Evolutionary conservation across 2,113 vertebrate species (phyloP), one percentile per base, ranked within the genome.

Genomic region (Hoplias malabaricus): DNA sequence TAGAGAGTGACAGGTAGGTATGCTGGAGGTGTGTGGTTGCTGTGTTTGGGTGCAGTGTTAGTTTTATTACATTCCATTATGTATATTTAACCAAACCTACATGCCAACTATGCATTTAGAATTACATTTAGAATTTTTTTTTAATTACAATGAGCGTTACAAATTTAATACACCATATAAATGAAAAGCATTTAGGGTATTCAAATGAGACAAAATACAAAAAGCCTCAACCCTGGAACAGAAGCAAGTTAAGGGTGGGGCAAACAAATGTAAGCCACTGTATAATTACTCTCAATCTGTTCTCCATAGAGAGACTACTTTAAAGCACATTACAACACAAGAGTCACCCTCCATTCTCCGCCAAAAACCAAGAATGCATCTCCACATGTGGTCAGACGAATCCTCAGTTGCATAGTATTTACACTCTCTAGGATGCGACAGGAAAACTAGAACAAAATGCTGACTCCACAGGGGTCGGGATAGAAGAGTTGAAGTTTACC

Each of bases 401-500:
- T 62, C 68, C 66, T 16, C 69, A 69, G 59, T 48, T 3, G 36
- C 68, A 68, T 48, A 14, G 63, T 69, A 69, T 77, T 62, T 77
- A 79, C 77, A 42, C 23, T 12, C 40, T 54, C 82, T 69, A 81
- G 83, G 76, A 87, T 82, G 80, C 62, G 54, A 76, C 67, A 31
- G 57, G 78, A 54, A 85, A 78, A 87, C 87, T 85, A 5, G 19
- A 36, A n/a, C 2, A 63, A 63, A 63, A 33, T 11, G 82, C 82
- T 85, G 82, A 86, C 82, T 88, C 80, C 29, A 70, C n/a, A 56
- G 78, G 76, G 83, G 81, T 80, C 12, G 67, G 7, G 78, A 77
- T 80, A 87, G 72, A 87, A 84, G 87, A 87, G 85, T 86, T 87
- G 23, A 79, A 82, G 82, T 78, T 85, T 83, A 31, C 73, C 42